phyloP scores from a whole-genome alignment of 2,113 vertebrate genomes.

The Gymnorhina tibicen region DNA sequence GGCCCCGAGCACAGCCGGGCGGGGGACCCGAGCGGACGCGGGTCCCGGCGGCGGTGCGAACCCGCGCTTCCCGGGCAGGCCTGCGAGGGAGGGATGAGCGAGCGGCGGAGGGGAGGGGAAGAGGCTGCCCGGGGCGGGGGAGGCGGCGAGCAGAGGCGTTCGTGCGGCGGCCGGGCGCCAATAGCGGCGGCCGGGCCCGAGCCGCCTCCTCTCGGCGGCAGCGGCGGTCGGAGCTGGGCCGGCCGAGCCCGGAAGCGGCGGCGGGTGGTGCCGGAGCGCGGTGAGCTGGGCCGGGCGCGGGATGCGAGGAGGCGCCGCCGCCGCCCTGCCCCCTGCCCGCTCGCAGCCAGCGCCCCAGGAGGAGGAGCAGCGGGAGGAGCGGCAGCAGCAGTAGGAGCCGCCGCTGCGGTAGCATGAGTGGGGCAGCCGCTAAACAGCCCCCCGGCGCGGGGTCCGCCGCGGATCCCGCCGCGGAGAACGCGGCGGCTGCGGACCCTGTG shows the following conservation, averaged over 20 bases:
- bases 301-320: background rate
- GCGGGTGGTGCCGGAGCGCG: slow-evolving; percentile 11
- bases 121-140: background rate
- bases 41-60: background rate
- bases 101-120: background rate
- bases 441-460: background rate
- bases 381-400: background rate
- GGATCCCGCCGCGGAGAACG: background rate
- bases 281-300: slow-evolving; percentile 21
- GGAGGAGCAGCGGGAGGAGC: background rate
- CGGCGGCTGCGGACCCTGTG: background rate
- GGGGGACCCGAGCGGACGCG: background rate
- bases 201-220: background rate
- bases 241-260: slow-evolving; percentile 23
- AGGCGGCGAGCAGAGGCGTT: background rate
- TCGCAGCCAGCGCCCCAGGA: slow-evolving; percentile 8
- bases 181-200: background rate
- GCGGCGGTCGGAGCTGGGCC: background rate
- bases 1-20: background rate
- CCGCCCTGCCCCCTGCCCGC: background rate
- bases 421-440: background rate
- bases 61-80: background rate
- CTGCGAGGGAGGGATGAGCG: background rate
- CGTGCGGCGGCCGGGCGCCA: background rate
- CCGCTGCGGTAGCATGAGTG: slow-evolving; percentile 37